Evolutionary conservation across 2,797 vertebrate genomes (phyloP), one percentile per base, ranked within the genome.

Genomic region (Toxotes lorentzi): DNA sequence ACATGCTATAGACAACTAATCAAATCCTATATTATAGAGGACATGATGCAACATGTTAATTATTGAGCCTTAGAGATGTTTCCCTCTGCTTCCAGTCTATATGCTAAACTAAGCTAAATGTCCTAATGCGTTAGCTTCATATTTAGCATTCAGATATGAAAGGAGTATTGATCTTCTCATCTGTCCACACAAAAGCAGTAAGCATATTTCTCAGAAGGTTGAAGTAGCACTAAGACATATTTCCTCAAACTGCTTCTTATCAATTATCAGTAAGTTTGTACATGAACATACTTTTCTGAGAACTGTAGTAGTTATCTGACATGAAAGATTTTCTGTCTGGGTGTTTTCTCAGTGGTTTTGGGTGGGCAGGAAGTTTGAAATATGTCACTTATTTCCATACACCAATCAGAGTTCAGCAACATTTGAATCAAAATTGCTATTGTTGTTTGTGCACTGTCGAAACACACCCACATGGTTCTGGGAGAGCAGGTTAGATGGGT

Each of bases 361-460:
- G 65, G 53, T 48, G 35, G 70, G 66, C 3, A 30, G 27, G 34
- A 47, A 48, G 5, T 58, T 21, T 43, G 16, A 21, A 24, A 47
- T 1, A 35, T 7, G 12, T 64, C 34, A 70, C 38, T 10, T 17
- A 24, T 17, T 13, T 24, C 5, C 3, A 12, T 48, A 34, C 24
- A 75, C 81, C 78, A 69, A 79, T 69, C 43, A 51, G 35, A 32
- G 2, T 4, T 48, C 1, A 54, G 57, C 19, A 27, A 1, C 14
- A 32, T 79, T 76, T 73, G 32, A 79, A 53, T 40, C 5, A 4
- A 56, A 61, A 10, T 54, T 21, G 2, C 1, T 32, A 4, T 6
- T 23, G 11, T 9, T 27, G 13, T 19, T 14, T 30, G 38, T 40
- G 23, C 9, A 1, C 6, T 9, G 9, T 38, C 23, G 34, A 58